A percentile compares a stretch with the other conserved stretches of the same genome.
phyloP scores from a whole-genome alignment of 2,888 invertebrate genomes.

The Lochmaea capreae region DNA sequence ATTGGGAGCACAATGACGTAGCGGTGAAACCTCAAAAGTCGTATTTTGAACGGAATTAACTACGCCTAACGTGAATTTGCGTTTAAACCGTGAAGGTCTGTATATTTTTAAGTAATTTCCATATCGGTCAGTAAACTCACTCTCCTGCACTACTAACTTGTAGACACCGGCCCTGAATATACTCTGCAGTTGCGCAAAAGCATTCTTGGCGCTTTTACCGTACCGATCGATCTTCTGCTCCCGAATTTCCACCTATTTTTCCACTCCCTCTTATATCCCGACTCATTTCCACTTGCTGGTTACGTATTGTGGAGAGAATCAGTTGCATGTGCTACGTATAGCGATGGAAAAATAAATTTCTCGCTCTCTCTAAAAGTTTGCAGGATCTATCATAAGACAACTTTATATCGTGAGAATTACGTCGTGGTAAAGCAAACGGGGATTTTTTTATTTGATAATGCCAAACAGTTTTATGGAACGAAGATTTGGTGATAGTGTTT shows the following conservation, averaged over 20 bases:
- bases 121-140: not conserved
- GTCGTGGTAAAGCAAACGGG: conserved; percentile 30
- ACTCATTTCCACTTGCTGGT: conserved; percentile 12
- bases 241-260: conserved; percentile 44
- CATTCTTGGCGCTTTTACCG: conserved; percentile 36
- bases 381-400: conserved; percentile 28
- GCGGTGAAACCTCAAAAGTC: conserved; percentile 2
- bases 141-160: not conserved
- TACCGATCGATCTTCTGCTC: conserved; percentile 49
- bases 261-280: conserved; percentile 28
- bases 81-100: too few relatives aligned
- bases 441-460: conserved; percentile 36
- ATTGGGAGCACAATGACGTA: conserved; percentile 6
- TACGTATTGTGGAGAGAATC: conserved; percentile 4
- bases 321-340: conserved; percentile 11
- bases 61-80: too few relatives aligned
- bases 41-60: not conserved
- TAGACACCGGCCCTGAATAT: conserved; percentile 24
- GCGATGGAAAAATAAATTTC: not conserved
- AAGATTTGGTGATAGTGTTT: conserved; percentile 12
- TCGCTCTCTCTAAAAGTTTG: conserved; percentile 13
- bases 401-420: conserved; percentile 16
- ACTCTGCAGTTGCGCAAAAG: conserved; percentile 50
- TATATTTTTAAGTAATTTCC: not conserved
- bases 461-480: conserved; percentile 27